Base-by-base conservation (phyloP, 2,113 vertebrate genomes). In the Andinoacara biseriatus region DNA sequence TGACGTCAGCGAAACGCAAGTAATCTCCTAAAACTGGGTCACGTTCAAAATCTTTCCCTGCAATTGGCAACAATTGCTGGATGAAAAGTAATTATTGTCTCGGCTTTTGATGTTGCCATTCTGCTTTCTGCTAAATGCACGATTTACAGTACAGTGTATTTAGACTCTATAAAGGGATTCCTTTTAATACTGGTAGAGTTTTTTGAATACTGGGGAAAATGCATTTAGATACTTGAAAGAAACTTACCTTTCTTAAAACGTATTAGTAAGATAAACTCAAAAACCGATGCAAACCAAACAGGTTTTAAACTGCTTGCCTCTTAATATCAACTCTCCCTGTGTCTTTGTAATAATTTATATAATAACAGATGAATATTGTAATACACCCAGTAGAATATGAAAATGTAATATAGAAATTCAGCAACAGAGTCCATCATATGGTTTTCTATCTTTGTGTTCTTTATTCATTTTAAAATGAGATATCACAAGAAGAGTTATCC, bases 11-110 rank as follows among this genome's bases (percentile, higher is more conserved):
- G 76, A 62, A 84, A 87, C 29, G 58, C 84, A 86, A 90, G 82
- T 88, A 90, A 91, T 87, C 92, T 90, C 63, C 81, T 58, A 77
- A 93, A 95, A 93, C 87, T 94, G 77, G 95, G 92, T 93, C 93
- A 95, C 80, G 92, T 90, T 92, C 84, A 91, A 33, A 86, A 91
- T 91, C 76, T 75, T 61, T 63, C 80, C 90, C 79, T 75, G 83
- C 74, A 89, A 92, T 74, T 67, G 63, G 26, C 74, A 88, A 81
- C 62, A 78, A 60, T 67, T 60, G 67, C 56, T 79, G 76, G 67
- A 72, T 89, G 58, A 31, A 81, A 72, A 62, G 72, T 74, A 65
- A 74, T 38, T 75, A 59, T 84, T 67, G 22, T 76, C 65, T 56
- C 65, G 46, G 5, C 43, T 85, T 84, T 84, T 76, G 24, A 87